These are phyloP conservation scores for Oxyura jamaicensis DNA, from an alignment of 2,113 vertebrate species.

Conservation along the genomic window DNA sequence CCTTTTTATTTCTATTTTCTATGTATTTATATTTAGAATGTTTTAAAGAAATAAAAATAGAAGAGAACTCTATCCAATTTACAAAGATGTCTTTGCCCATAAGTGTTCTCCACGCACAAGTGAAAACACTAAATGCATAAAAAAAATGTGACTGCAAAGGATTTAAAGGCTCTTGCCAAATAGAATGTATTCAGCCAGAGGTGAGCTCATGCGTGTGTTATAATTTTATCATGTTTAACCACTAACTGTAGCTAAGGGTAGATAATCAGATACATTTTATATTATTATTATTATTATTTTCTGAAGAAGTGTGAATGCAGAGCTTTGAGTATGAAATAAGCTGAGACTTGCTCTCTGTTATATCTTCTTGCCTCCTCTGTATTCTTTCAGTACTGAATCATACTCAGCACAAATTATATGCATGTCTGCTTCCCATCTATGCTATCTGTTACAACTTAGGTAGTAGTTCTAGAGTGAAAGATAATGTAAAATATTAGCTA, in stretches of 20 bases:
- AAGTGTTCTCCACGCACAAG: slow-evolving; percentile 25
- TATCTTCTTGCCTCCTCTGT: background rate
- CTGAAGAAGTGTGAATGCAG: background rate
- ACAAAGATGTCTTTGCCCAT: slow-evolving; percentile 28
- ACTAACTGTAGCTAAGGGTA: background rate
- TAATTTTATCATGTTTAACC: background rate
- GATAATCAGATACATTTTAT: background rate
- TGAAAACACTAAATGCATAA: slow-evolving; percentile 9
- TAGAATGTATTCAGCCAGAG: slow-evolving; percentile 4
- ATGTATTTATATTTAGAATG: slow-evolving; percentile 23
- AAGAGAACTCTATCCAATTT: slow-evolving; percentile 13
- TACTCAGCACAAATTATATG: background rate
- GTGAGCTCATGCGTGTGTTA: background rate
- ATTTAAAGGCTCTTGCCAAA: slow-evolving; percentile 10
- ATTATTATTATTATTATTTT: too few species aligned
- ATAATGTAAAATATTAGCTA: background rate
- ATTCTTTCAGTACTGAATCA: background rate
- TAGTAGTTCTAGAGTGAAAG: background rate
- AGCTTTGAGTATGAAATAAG: background rate
- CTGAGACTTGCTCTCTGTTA: background rate
- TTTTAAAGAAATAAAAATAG: slow-evolving; percentile 49
- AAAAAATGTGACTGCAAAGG: slow-evolving; percentile 13
- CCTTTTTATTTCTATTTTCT: slow-evolving; percentile 4
- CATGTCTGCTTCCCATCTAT: background rate
- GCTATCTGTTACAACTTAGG: background rate